These are phyloP conservation scores for Euzetes globulus DNA, from an alignment of 2,888 invertebrate genomes.

Conservation along the genomic window DNA sequence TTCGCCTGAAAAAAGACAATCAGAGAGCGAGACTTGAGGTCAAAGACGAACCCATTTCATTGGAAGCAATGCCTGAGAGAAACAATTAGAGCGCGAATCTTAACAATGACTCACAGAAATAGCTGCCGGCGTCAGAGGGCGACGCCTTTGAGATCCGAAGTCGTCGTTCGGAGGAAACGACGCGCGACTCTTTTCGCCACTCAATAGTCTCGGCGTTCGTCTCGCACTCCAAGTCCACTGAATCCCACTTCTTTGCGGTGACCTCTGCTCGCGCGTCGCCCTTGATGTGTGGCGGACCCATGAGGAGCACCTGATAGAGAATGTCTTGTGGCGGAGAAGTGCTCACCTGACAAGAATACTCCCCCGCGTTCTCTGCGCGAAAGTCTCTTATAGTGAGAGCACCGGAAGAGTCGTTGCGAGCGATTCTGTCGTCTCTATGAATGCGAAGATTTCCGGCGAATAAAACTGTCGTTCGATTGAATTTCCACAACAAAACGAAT, in stretches of 20 bases:
- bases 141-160: too few relatives aligned
- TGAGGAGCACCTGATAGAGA: not conserved
- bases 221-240: too few relatives aligned
- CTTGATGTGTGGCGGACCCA: not conserved
- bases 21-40: too few relatives aligned
- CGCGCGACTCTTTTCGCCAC: not conserved
- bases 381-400: not conserved
- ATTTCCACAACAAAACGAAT: conserved; percentile 7
- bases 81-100: too few relatives aligned
- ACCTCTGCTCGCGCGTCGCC: too few relatives aligned
- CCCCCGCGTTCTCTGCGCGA: not conserved
- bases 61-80: too few relatives aligned
- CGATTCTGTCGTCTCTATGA: not conserved
- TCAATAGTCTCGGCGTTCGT: not conserved
- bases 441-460: conserved; percentile 16
- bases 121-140: too few relatives aligned
- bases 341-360: not conserved
- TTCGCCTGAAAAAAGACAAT: too few relatives aligned
- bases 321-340: conserved; percentile 2
- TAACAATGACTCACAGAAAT: too few relatives aligned
- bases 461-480: not conserved
- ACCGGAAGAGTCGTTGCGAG: not conserved
- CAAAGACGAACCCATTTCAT: too few relatives aligned
- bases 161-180: too few relatives aligned
- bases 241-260: too few relatives aligned